Conservation (phyloP, 2,888 invertebrate species). For the Endomychus coccineus region DNA sequence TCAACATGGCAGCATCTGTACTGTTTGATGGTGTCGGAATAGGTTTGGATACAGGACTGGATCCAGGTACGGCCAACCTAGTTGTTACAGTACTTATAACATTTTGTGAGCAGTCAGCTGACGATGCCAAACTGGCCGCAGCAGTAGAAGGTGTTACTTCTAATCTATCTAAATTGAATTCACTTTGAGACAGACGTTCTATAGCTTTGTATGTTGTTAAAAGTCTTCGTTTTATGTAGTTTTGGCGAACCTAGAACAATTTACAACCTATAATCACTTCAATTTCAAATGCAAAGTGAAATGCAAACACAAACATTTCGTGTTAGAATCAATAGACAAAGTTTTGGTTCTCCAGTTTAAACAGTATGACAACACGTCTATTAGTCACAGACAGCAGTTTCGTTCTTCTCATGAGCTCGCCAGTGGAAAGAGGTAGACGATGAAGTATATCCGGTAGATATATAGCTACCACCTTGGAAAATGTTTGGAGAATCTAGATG, state of each 20-base stretch:
- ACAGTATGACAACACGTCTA: too few relatives aligned
- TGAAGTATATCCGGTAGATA: too few relatives aligned
- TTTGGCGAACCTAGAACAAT: conserved; percentile 63
- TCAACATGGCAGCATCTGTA: conserved; percentile 40
- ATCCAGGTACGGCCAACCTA: conserved; percentile 42
- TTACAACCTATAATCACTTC: too few relatives aligned
- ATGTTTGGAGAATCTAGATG: too few relatives aligned
- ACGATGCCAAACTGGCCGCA: conserved; percentile 33
- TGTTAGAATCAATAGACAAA: too few relatives aligned
- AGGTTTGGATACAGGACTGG: conserved; percentile 32
- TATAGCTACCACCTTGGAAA: too few relatives aligned
- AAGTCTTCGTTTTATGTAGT: conserved; percentile 69
- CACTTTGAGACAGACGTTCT: conserved; percentile 76
- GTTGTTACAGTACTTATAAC: conserved; percentile 36
- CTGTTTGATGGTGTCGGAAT: conserved; percentile 38
- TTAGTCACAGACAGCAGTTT: too few relatives aligned
- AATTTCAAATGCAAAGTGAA: too few relatives aligned
- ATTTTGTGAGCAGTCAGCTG: conserved; percentile 19
- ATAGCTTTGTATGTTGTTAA: conserved; percentile 74
- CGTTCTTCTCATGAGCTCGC: too few relatives aligned
- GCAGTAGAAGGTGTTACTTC: conserved; percentile 55
- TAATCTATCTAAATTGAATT: conserved; percentile 69
- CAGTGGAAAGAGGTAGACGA: too few relatives aligned
- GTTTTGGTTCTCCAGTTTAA: too few relatives aligned
- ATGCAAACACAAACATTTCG: too few relatives aligned